Evolutionary conservation across 2,113 vertebrate genomes (phyloP).

Genomic region (Plectropomus leopardus): DNA sequence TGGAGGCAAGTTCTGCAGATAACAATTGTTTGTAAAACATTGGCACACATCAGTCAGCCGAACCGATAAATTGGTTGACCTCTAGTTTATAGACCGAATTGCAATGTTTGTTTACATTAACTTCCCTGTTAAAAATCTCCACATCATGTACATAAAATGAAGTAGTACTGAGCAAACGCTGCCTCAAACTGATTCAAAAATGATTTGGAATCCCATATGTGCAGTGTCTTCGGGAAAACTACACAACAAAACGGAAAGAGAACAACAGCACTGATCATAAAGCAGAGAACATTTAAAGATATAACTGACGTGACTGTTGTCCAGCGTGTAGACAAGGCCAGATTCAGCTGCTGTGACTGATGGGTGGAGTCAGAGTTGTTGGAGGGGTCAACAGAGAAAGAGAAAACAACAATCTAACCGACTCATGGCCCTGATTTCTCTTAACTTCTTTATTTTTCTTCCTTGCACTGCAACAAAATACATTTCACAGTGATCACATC

Average conservation of each 20-base stretch:
- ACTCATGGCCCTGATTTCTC: conserved; percentile 26
- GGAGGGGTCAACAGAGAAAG: conserved; percentile 37
- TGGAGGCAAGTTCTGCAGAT: no score
- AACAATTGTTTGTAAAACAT: no score
- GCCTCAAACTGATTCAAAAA: neutral
- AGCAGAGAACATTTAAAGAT: conserved; percentile 9
- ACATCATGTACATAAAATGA: no score
- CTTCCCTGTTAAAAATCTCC: no score
- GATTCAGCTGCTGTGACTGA: conserved; percentile 30
- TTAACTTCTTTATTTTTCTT: conserved; percentile 17
- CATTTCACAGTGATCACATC: conserved; percentile 45
- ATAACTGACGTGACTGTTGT: neutral
- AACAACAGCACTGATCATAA: neutral
- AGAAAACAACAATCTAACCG: conserved; percentile 37
- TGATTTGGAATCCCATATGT: neutral
- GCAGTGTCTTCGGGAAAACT: neutral
- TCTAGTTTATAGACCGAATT: no score
- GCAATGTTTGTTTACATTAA: no score
- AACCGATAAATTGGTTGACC: no score
- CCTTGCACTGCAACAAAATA: conserved; percentile 39
- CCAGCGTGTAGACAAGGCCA: conserved; percentile 17
- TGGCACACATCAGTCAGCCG: no score
- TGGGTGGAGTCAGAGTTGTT: conserved; percentile 29
- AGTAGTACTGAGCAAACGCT: no score
- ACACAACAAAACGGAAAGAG: neutral